These are phyloP conservation scores for Leptinotarsa texana DNA, from an alignment of 1,140 invertebrate genomes.

Conservation along the genomic window DNA sequence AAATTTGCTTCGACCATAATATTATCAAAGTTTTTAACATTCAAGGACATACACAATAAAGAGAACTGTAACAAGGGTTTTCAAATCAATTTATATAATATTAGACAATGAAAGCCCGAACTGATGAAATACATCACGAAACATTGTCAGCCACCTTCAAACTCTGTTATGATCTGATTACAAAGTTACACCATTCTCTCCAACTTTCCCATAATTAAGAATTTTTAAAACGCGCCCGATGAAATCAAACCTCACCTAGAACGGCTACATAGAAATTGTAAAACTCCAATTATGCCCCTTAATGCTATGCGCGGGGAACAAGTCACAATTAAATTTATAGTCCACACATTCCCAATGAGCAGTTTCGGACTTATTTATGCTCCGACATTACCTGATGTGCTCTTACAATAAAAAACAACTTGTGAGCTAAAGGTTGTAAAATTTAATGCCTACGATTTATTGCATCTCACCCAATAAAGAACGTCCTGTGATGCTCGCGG, in stretches of 20 bases:
- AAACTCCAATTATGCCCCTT: slow-evolving; percentile 24
- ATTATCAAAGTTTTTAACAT: too few species aligned
- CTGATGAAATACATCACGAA: too few species aligned
- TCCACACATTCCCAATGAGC: slow-evolving; percentile 33
- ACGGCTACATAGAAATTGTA: slow-evolving; percentile 22
- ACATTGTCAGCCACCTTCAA: too few species aligned
- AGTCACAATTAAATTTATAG: slow-evolving; percentile 40
- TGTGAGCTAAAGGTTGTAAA: slow-evolving; percentile 37
- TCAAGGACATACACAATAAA: too few species aligned
- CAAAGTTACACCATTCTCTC: background rate
- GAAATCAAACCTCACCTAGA: background rate
- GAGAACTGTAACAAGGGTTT: too few species aligned
- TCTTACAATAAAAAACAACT: slow-evolving; percentile 39
- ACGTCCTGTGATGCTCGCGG: slow-evolving; percentile 33
- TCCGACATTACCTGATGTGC: slow-evolving; percentile 33
- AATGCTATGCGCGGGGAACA: slow-evolving; percentile 27
- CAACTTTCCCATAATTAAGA: background rate
- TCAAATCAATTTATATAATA: too few species aligned
- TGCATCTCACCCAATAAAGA: slow-evolving; percentile 37
- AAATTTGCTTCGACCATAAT: too few species aligned
- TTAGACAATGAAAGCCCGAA: too few species aligned
- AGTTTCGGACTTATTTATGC: slow-evolving; percentile 39
- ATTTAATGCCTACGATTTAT: slow-evolving; percentile 39
- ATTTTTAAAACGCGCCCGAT: slow-evolving; percentile 1
- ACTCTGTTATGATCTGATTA: too few species aligned